phyloP scores from a whole-genome alignment of 2,113 vertebrate genomes.

The Nycticryphes semicollaris region DNA sequence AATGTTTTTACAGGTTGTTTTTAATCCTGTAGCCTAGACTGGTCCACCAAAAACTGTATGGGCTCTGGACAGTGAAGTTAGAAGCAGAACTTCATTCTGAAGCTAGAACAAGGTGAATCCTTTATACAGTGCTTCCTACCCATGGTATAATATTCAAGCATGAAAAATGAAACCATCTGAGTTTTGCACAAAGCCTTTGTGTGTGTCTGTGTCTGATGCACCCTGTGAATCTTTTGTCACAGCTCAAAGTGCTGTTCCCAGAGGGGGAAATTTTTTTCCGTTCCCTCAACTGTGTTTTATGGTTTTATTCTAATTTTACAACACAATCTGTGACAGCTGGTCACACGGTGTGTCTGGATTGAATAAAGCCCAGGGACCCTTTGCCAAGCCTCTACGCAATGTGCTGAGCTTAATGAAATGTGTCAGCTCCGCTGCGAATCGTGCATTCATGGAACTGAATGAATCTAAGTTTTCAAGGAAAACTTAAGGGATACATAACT shows the following conservation, averaged over 20 bases:
- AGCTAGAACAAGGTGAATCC: constrained; percentile 17
- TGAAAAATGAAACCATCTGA: constrained; percentile 1
- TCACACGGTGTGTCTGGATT: constrained; percentile 55
- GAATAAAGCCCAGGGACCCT: constrained; percentile 42
- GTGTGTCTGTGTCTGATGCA: background rate
- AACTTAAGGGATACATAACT: constrained; percentile 15
- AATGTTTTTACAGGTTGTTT: background rate
- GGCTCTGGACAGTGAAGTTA: background rate
- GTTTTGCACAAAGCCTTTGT: constrained; percentile 8
- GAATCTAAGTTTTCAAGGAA: constrained; percentile 55
- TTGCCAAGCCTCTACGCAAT: constrained; percentile 51
- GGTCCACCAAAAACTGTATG: background rate
- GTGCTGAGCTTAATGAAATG: constrained; percentile 59
- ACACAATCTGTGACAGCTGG: constrained; percentile 39
- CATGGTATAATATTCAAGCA: background rate
- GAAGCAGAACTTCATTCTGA: background rate
- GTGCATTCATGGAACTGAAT: constrained; percentile 44
- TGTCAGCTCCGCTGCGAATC: constrained; percentile 46
- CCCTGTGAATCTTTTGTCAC: constrained; percentile 23
- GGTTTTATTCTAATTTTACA: constrained; percentile 60
- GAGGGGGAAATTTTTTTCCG: background rate
- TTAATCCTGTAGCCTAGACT: background rate
- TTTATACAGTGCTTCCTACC: background rate
- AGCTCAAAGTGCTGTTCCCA: background rate
- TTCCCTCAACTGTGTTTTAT: constrained; percentile 21